Base-by-base conservation (phyloP, 2,797 vertebrate genomes). In the Cichlasoma orientale region DNA sequence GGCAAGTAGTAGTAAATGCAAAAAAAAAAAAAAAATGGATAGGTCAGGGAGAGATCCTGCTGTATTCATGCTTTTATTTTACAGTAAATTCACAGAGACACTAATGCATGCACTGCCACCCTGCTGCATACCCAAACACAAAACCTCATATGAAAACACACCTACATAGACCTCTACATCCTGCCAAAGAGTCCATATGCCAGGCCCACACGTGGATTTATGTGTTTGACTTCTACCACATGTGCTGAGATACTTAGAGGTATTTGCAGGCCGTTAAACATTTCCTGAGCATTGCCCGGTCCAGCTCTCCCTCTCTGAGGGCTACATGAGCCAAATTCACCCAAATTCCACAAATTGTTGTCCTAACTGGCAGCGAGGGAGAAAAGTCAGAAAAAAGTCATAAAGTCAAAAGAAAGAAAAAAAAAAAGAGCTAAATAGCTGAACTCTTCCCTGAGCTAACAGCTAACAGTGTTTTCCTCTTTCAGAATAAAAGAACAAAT, bases 181-280 rank as follows among this genome's bases (percentile, higher is more conserved):
- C 52, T 73, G 81, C 84, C 84, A 75, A 72, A 56, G 19, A 61
- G 53, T 57, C 59, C 71, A 54, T 29, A 77, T 70, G 80, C 41
- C 55, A 72, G 36, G 78, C 76, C 54, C 79, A 29, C 54, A 88
- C 74, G 75, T 80, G 80, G 47, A 78, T 73, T 69, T 77, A 75
- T 82, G 80, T 56, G 82, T 86, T 82, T 78, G 85, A 86, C 89
- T 87, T 87, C 82, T 83, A 75, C 92, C 92, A 94, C 88, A 94
- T 93, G 92, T 92, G 82, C 56, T 33, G 54, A 66, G 85, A 84
- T 83, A 85, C 82, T 88, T 84, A 66, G 71, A 86, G 75, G 89
- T 86, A 88, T 92, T 89, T 50, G 55, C 81, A 82, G 86, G 85
- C 90, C 56, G 55, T 93, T 87, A 89, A 92, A 93, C 87, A 90